A percentile compares a stretch with the other conserved stretches of the same genome.
phyloP scores from a whole-genome alignment of 2,797 vertebrate species.

The Capromys pilorides region DNA sequence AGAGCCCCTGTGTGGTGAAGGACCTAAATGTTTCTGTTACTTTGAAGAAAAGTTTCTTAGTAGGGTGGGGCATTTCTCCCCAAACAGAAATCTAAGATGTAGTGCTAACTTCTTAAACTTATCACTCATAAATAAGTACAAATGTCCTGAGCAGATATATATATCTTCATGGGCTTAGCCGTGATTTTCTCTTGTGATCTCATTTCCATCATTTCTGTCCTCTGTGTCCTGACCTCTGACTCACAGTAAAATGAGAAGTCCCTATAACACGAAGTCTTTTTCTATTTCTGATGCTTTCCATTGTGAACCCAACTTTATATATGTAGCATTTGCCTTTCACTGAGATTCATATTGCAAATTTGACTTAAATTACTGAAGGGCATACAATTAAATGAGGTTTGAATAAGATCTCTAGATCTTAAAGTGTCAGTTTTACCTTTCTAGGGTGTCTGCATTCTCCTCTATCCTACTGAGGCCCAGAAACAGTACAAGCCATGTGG shows the following conservation, averaged over 20 bases:
- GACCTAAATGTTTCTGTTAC: not conserved
- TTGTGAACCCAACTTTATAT: not conserved
- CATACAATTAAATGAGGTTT: not conserved
- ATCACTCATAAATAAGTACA: constrained; percentile 4
- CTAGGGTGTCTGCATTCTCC: not conserved
- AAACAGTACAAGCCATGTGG: not conserved
- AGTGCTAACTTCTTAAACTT: not conserved
- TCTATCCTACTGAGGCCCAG: not conserved
- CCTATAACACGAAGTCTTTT: not conserved
- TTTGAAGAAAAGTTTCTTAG: constrained; percentile 1
- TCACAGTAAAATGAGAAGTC: not conserved
- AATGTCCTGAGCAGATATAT: not conserved
- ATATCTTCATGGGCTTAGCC: not conserved
- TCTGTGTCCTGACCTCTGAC: constrained; percentile 3
- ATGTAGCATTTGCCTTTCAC: not conserved
- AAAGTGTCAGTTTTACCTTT: not conserved
- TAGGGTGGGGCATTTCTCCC: not conserved
- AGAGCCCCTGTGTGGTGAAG: not conserved
- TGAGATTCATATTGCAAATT: not conserved
- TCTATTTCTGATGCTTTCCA: not conserved
- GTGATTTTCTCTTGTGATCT: not conserved
- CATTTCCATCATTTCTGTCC: not conserved
- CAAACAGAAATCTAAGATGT: not conserved
- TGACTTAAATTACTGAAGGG: constrained; percentile 2
- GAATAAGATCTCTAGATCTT: not conserved